Conservation (phyloP, 1,140 invertebrate genomes). For the Drosophila arawakana region DNA sequence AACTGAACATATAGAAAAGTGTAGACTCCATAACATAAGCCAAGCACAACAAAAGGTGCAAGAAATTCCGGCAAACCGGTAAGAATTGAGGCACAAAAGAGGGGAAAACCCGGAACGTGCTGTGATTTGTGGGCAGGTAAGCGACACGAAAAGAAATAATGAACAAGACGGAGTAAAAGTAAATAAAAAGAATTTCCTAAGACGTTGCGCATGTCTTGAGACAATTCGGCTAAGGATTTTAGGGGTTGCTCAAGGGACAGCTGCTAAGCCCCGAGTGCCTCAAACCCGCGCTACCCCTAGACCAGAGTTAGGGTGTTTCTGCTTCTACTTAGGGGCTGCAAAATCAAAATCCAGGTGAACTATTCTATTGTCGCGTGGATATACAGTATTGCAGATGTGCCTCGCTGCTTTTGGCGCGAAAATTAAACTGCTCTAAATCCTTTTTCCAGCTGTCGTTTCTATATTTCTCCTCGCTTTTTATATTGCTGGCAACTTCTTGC, state of each 20-base stretch:
- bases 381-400: slow-evolving; percentile 49
- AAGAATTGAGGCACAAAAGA: slow-evolving; percentile 8
- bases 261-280: slow-evolving; percentile 50
- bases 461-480: slow-evolving; percentile 41
- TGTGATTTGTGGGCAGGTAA: slow-evolving; percentile 45
- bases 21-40: neutral
- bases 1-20: neutral
- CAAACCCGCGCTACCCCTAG: too few species aligned
- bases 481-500: slow-evolving; percentile 56
- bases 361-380: slow-evolving; percentile 53
- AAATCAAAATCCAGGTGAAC: slow-evolving; percentile 76
- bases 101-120: slow-evolving; percentile 56
- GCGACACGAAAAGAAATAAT: slow-evolving; percentile 8
- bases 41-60: slow-evolving; percentile 48
- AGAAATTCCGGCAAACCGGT: slow-evolving; percentile 36
- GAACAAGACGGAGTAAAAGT: too few species aligned
- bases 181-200: slow-evolving; percentile 52
- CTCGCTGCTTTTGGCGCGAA: slow-evolving; percentile 64
- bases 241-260: slow-evolving; percentile 44
- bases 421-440: slow-evolving; percentile 19
- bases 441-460: slow-evolving; percentile 44
- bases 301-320: slow-evolving; percentile 20
- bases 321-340: slow-evolving; percentile 51
- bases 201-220: slow-evolving; percentile 80
- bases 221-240: slow-evolving; percentile 11